These are phyloP conservation scores for Sebastes elongatus DNA, from an alignment of 2,797 vertebrate genomes.

Conservation along the genomic window DNA sequence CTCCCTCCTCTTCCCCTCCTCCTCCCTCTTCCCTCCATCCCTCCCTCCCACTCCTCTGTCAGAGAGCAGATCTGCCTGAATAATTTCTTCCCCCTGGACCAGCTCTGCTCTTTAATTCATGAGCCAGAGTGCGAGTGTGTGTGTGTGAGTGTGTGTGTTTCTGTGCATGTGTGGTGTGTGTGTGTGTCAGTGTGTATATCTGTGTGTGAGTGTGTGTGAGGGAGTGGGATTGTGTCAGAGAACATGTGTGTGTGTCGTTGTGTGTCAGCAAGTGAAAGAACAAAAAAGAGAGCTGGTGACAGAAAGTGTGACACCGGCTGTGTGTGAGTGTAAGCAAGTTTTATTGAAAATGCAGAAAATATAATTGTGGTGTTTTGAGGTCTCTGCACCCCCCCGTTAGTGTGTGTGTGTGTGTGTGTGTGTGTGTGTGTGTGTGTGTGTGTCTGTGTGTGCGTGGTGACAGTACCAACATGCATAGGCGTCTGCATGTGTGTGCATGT, in stretches of 20 bases:
- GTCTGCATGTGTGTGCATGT: slow-evolving; percentile 2
- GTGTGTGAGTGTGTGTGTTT: background rate
- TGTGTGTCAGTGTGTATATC: slow-evolving; percentile 3
- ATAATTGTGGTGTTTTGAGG: slow-evolving; percentile 45
- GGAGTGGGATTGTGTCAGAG: slow-evolving; percentile 17
- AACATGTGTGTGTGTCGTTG: slow-evolving; percentile 46
- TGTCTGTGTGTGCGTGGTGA: background rate
- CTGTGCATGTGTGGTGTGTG: background rate
- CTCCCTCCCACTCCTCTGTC: slow-evolving; percentile 73
- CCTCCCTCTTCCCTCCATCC: background rate
- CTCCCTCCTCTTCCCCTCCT: too few relatives aligned
- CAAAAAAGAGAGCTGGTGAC: slow-evolving; percentile 60
- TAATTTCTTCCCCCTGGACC: slow-evolving; percentile 80
- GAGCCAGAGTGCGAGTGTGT: slow-evolving; percentile 60
- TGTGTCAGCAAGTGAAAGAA: slow-evolving; percentile 68
- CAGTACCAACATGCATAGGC: background rate
- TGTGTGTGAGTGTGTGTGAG: background rate
- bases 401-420: background rate
- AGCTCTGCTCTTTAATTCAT: slow-evolving; percentile 82
- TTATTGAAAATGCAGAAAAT: slow-evolving; percentile 27
- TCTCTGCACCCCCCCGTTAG: background rate
- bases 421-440: background rate
- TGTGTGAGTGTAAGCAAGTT: slow-evolving; percentile 4
- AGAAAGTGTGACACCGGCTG: slow-evolving; percentile 56
- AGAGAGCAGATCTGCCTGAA: slow-evolving; percentile 80